These are phyloP conservation scores for Chamaea fasciata DNA, from an alignment of 2,113 vertebrate species.

Conservation along the genomic window DNA sequence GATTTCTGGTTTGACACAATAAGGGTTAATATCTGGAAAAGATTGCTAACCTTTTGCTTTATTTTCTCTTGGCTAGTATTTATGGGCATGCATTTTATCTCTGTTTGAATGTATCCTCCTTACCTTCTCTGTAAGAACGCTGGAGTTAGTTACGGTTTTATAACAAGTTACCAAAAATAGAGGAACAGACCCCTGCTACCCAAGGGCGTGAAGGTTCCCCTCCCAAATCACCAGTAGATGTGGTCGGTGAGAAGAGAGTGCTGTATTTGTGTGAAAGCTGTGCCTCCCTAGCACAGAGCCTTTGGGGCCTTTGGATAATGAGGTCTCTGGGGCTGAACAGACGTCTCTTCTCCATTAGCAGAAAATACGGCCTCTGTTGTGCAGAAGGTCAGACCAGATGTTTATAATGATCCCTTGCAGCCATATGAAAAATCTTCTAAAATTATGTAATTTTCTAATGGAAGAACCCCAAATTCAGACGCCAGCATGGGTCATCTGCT, in stretches of 20 bases:
- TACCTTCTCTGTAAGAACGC: neutral
- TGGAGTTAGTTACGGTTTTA: neutral
- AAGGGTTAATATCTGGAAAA: neutral
- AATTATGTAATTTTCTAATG: constrained; percentile 20
- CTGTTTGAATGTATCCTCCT: neutral
- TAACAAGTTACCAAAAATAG: neutral
- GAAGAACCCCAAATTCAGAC: neutral
- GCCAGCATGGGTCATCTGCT: neutral
- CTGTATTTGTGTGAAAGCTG: neutral
- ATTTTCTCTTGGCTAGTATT: neutral
- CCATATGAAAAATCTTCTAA: constrained; percentile 11
- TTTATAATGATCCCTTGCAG: constrained; percentile 46
- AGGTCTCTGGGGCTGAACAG: constrained; percentile 46
- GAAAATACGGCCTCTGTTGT: constrained; percentile 27
- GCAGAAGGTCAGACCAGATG: constrained; percentile 39
- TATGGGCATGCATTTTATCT: neutral
- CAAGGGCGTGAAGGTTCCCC: neutral
- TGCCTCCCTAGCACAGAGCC: neutral
- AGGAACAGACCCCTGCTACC: neutral
- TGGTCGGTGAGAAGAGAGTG: neutral
- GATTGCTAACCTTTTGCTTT: neutral
- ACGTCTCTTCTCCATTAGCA: constrained; percentile 45
- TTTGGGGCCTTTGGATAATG: constrained; percentile 45
- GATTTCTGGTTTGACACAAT: neutral
- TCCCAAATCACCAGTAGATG: neutral